phyloP scores from a whole-genome alignment of 2,888 invertebrate genomes.

The Noctua comes region DNA sequence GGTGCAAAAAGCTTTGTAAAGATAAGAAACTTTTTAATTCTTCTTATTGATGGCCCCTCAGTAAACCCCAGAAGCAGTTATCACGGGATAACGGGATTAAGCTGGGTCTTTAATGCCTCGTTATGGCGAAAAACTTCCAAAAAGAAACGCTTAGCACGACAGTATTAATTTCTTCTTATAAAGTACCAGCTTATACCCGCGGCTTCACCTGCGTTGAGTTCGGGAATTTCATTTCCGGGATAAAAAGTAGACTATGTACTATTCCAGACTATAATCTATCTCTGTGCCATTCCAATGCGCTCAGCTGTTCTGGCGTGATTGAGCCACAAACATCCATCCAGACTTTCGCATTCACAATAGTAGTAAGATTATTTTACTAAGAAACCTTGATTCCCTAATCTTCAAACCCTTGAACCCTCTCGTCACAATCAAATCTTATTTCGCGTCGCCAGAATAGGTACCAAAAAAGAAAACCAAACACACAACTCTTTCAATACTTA shows the following conservation, averaged over 20 bases:
- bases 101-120: too few species aligned
- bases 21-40: not conserved
- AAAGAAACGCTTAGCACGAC: not conserved
- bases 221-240: too few species aligned
- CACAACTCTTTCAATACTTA: not conserved
- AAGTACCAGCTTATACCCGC: not conserved
- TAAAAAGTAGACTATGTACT: not conserved
- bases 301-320: not conserved
- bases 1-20: not conserved
- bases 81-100: not conserved
- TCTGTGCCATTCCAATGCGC: not conserved
- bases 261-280: not conserved
- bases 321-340: not conserved
- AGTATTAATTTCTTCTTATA: not conserved
- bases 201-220: too few species aligned
- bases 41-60: not conserved
- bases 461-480: conserved; percentile 3
- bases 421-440: not conserved
- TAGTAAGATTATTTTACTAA: not conserved
- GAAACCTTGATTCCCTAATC: too few species aligned
- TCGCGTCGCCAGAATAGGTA: not conserved
- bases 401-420: not conserved
- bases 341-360: not conserved
- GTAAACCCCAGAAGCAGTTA: not conserved
- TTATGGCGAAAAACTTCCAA: not conserved